These are phyloP conservation scores for Colius striatus DNA, from an alignment of 2,113 vertebrate species.

Conservation along the genomic window DNA sequence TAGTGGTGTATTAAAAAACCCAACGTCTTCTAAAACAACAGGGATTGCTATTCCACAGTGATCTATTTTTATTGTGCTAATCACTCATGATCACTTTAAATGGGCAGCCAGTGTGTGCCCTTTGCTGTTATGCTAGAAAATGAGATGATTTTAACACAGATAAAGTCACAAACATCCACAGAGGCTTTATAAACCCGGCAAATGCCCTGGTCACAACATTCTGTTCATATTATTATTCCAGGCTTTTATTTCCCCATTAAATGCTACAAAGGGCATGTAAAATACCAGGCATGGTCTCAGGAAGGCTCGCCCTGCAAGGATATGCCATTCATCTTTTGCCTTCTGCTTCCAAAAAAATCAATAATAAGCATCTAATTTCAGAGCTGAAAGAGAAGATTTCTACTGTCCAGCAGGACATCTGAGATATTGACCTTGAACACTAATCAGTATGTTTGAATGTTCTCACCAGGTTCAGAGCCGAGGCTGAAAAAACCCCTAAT, in stretches of 20 bases:
- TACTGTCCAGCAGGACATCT: not conserved
- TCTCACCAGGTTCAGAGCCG: not conserved
- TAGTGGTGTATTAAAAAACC: not conserved
- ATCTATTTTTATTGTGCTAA: not conserved
- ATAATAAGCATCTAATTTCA: constrained; percentile 47
- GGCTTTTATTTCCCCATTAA: constrained; percentile 26
- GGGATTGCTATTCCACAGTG: not conserved
- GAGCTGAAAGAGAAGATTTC: constrained; percentile 37
- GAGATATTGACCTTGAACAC: constrained; percentile 54
- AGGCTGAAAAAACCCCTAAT: constrained; percentile 24
- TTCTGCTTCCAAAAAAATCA: constrained; percentile 20
- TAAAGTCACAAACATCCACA: not conserved
- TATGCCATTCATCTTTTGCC: not conserved
- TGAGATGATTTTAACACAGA: not conserved
- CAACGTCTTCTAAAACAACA: not conserved
- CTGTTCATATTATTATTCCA: not conserved
- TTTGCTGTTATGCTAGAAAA: not conserved
- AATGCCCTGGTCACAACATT: not conserved
- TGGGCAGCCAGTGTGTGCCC: not conserved
- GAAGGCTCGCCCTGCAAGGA: not conserved
- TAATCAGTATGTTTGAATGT: not conserved
- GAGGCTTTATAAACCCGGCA: not conserved
- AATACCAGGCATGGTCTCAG: not conserved
- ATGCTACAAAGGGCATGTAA: not conserved
- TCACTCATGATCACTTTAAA: not conserved